Percentiles rank a stretch among this genome's conserved stretches.
These are phyloP conservation scores for Clarias fuscus DNA, from an alignment of 2,797 vertebrate species.

Conservation along the genomic window DNA sequence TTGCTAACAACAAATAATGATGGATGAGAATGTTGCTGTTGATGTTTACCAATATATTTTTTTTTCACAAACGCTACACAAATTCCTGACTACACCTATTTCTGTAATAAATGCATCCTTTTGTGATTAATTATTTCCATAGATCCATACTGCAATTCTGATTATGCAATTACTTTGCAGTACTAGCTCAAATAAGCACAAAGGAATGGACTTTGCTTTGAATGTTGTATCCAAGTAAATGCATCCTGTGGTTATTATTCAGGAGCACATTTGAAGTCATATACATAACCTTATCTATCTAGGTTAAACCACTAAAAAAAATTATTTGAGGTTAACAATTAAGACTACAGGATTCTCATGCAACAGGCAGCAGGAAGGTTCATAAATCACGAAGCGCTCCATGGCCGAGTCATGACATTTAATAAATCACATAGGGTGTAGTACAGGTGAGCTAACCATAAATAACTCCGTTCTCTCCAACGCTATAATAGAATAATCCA, in stretches of 20 bases:
- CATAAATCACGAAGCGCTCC: neutral
- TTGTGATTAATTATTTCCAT: too few species aligned
- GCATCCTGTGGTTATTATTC: neutral
- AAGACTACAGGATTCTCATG: neutral
- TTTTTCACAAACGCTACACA: too few species aligned
- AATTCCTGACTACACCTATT: too few species aligned
- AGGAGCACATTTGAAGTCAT: neutral
- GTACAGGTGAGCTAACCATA: constrained; percentile 15
- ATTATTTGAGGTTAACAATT: constrained; percentile 1
- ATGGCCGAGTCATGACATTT: neutral
- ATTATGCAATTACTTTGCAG: too few species aligned
- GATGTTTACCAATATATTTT: too few species aligned
- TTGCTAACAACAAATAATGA: too few species aligned
- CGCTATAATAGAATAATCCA: neutral
- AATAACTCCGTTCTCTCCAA: neutral
- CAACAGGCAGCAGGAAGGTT: constrained; percentile 2
- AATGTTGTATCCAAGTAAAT: neutral
- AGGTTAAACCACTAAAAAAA: constrained; percentile 8
- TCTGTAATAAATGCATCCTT: too few species aligned
- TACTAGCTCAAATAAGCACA: neutral
- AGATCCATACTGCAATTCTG: too few species aligned
- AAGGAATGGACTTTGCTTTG: neutral
- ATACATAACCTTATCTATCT: neutral
- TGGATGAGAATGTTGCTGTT: too few species aligned
- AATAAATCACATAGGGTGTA: constrained; percentile 1